phyloP scores from a whole-genome alignment of 2,797 vertebrate species.

The Capromys pilorides region DNA sequence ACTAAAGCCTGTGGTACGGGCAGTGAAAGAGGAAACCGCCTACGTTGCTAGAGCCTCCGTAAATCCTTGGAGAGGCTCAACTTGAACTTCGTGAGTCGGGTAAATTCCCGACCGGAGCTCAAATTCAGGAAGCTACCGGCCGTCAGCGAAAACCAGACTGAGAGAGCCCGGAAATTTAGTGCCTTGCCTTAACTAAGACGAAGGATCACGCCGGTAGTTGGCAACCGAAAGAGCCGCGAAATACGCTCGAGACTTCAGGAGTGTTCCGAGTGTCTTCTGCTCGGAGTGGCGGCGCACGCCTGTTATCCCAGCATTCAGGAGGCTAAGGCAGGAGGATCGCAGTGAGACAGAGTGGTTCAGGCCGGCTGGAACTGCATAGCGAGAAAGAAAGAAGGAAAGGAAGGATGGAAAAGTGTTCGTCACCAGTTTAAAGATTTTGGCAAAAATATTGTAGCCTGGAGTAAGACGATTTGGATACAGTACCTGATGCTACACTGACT shows the following conservation, averaged over 20 bases:
- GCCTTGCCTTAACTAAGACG: not conserved
- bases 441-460: not conserved
- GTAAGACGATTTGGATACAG: not conserved
- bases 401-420: not conserved
- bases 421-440: not conserved
- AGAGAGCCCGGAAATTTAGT: not conserved
- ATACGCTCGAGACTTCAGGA: not conserved
- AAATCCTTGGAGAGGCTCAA: not conserved
- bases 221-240: not conserved
- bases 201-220: not conserved
- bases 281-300: not conserved
- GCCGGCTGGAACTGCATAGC: not conserved
- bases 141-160: not conserved
- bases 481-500: not conserved
- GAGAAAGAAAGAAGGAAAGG: not conserved
- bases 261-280: not conserved
- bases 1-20: rapidly evolving
- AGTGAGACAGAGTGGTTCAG: not conserved
- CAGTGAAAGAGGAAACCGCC: not conserved
- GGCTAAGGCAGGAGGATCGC: not conserved
- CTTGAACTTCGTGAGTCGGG: not conserved
- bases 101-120: not conserved
- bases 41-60: not conserved
- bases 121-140: not conserved
- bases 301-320: not conserved